These are phyloP conservation scores for Tachypleus tridentatus DNA, from an alignment of 1,140 invertebrate species.

Conservation along the genomic window DNA sequence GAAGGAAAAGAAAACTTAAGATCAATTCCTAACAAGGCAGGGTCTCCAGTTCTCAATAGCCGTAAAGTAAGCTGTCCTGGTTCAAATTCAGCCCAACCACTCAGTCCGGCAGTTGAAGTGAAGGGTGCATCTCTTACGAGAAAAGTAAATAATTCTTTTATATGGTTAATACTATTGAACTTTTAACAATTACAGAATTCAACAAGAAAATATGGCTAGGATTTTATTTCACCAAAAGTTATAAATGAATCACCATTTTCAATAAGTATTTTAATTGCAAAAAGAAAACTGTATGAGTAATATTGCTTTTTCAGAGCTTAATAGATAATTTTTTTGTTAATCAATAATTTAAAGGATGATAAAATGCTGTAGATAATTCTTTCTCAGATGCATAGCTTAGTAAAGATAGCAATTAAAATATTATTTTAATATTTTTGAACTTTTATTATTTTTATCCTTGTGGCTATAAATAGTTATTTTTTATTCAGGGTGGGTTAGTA, in stretches of 20 bases:
- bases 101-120: constrained; percentile 23
- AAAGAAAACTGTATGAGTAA: too few relatives aligned
- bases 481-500: constrained; percentile 50
- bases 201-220: neutral
- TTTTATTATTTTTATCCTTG: neutral
- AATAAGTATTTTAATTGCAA: too few relatives aligned
- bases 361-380: too few relatives aligned
- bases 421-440: constrained; percentile 5
- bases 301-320: too few relatives aligned
- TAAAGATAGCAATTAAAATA: neutral
- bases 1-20: constrained; percentile 23
- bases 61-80: constrained; percentile 19
- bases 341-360: too few relatives aligned
- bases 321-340: too few relatives aligned
- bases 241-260: too few relatives aligned
- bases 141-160: constrained; percentile 17
- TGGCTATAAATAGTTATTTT: neutral
- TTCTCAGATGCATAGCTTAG: too few relatives aligned
- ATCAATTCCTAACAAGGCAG: constrained; percentile 13
- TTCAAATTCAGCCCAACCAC: constrained; percentile 15
- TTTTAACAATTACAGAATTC: constrained; percentile 22
- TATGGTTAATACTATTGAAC: constrained; percentile 16
- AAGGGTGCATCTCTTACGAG: constrained; percentile 21
- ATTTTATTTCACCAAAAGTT: too few relatives aligned
- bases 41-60: constrained; percentile 20